Evolutionary conservation across 2,797 vertebrate genomes (phyloP).

Genomic region (Hyperoplus lanceolatus): DNA sequence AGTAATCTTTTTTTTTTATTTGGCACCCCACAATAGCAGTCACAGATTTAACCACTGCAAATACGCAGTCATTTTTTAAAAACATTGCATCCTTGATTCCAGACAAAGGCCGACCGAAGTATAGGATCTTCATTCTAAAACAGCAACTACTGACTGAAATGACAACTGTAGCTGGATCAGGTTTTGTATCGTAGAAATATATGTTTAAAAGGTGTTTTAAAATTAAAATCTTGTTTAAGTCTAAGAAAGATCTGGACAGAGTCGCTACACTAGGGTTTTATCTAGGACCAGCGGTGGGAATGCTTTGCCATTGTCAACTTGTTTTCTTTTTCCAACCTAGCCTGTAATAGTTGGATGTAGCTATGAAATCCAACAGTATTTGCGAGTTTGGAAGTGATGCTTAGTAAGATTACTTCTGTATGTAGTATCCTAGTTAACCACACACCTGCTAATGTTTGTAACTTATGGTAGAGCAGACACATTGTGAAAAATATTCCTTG

Average conservation of each 20-base stretch:
- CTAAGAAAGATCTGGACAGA: background rate
- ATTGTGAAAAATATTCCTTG: background rate
- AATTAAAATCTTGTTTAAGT: background rate
- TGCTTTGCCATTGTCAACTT: background rate
- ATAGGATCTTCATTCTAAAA: background rate
- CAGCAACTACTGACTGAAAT: background rate
- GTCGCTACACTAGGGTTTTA: background rate
- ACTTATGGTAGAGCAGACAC: background rate
- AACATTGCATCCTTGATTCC: background rate
- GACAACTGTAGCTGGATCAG: background rate
- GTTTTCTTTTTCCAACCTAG: background rate
- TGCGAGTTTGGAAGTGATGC: background rate
- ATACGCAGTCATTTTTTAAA: background rate
- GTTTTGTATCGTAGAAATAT: no score
- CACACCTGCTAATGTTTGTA: background rate
- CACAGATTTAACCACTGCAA: background rate
- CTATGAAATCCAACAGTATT: background rate
- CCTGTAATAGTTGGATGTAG: background rate
- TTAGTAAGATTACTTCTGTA: background rate
- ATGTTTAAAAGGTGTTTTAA: no score
- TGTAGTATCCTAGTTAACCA: background rate
- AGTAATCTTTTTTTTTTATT: no score
- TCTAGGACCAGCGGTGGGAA: background rate
- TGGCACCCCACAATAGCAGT: background rate
- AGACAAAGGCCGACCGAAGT: background rate